Evolutionary conservation across 2,888 invertebrate species (phyloP).

Genomic region (Vannuccia rotundouncinata): DNA sequence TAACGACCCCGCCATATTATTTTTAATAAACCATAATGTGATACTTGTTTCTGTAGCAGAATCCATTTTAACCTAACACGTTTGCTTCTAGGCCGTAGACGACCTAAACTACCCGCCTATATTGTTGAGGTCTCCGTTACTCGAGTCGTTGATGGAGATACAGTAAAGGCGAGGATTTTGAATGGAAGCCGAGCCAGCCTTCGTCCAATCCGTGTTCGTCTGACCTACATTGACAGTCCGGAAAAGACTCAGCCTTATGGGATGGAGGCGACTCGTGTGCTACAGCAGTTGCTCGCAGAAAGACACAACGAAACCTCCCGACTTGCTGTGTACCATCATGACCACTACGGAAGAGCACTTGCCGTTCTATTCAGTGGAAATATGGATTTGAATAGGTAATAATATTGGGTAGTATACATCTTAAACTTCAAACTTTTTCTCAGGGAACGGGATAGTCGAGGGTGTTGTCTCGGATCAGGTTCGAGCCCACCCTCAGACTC

Average conservation of each 20-base stretch:
- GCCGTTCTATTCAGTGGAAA: not conserved
- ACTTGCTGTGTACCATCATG: not conserved
- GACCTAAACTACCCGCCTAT: not conserved
- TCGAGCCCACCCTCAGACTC: too few relatives aligned
- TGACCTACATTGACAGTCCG: not conserved
- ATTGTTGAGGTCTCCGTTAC: not conserved
- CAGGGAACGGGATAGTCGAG: too few relatives aligned
- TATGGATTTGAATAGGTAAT: not conserved
- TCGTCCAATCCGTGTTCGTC: not conserved
- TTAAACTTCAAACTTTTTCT: too few relatives aligned
- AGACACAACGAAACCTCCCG: not conserved
- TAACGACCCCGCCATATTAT: too few relatives aligned
- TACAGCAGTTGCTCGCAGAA: not conserved
- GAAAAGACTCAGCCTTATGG: not conserved
- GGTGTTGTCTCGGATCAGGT: too few relatives aligned
- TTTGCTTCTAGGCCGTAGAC: not conserved
- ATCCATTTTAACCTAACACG: too few relatives aligned
- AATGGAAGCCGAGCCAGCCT: not conserved
- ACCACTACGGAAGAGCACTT: not conserved
- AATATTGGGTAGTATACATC: too few relatives aligned
- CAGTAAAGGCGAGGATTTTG: not conserved
- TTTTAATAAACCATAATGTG: too few relatives aligned
- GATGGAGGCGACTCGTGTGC: not conserved
- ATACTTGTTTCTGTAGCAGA: too few relatives aligned
- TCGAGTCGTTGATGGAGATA: not conserved